Conservation (phyloP, 2,888 invertebrate genomes). For the Bursaphelenchus okinawaensis region DNA sequence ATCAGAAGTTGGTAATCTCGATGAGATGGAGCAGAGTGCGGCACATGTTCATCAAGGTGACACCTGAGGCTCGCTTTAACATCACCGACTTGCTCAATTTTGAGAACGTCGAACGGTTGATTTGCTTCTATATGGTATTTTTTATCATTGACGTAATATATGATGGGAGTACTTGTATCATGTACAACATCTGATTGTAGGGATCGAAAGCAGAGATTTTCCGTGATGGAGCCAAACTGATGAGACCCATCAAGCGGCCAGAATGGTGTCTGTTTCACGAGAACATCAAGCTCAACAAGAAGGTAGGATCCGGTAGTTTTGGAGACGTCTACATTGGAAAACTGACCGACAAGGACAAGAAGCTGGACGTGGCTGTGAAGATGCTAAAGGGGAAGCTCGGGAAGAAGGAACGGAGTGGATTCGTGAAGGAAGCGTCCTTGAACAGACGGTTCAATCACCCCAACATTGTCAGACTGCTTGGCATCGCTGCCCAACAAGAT, state of each 20-base stretch:
- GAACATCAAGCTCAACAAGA: conserved; percentile 16
- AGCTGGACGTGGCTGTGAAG: conserved; percentile 24
- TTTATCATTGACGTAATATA: background rate
- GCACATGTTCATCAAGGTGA: conserved; percentile 7
- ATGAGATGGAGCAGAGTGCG: conserved; percentile 8
- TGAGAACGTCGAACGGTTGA: conserved; percentile 10
- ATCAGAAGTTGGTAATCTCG: conserved; percentile 6
- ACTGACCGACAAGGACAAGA: conserved; percentile 8
- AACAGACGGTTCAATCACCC: conserved; percentile 19
- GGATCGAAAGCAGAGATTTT: conserved; percentile 11
- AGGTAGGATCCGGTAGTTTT: conserved; percentile 20
- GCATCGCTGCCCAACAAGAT: conserved; percentile 18
- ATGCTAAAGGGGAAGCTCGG: conserved; percentile 20
- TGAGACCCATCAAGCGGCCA: conserved; percentile 9
- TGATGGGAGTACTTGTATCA: background rate
- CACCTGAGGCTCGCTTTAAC: background rate
- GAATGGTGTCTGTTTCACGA: conserved; percentile 20
- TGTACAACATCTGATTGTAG: background rate
- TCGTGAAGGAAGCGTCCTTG: conserved; percentile 21
- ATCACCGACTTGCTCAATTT: background rate
- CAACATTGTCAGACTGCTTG: conserved; percentile 18
- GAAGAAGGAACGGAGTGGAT: conserved; percentile 17
- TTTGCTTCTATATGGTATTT: conserved; percentile 6
- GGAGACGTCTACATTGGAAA: conserved; percentile 18
- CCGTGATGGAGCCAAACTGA: conserved; percentile 3